phyloP scores from a whole-genome alignment of 2,888 invertebrate genomes.

The Tetragonula carbonaria region DNA sequence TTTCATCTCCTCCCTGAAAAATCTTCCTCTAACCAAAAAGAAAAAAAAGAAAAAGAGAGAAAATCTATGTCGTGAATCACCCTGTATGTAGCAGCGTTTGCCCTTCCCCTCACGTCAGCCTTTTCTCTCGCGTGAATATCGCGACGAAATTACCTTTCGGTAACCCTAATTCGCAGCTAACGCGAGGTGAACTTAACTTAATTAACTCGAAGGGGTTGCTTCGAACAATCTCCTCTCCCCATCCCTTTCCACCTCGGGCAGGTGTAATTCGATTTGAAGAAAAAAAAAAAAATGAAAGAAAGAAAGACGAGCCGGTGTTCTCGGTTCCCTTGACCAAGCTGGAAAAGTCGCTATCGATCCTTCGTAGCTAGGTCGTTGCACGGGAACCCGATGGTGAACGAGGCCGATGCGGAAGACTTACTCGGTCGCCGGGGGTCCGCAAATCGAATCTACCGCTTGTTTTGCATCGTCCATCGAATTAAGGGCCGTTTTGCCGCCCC shows the following conservation, averaged over 20 bases:
- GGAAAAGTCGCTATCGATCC: slow-evolving; percentile 30
- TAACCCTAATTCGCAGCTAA: slow-evolving; percentile 60
- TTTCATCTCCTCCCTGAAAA: no score
- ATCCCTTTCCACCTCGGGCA: slow-evolving; percentile 31
- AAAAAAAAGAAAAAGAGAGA: no score
- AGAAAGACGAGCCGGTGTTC: slow-evolving; percentile 3
- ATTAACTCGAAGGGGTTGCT: slow-evolving; percentile 54
- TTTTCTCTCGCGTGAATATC: slow-evolving; percentile 49
- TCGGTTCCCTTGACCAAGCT: slow-evolving; percentile 17
- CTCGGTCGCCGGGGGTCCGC: slow-evolving; percentile 22
- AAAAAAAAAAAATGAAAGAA: background rate
- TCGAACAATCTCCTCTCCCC: slow-evolving; percentile 34
- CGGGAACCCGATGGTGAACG: slow-evolving; percentile 1
- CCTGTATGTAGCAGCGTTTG: background rate
- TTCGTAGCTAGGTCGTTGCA: background rate
- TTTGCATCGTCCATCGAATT: slow-evolving; percentile 55
- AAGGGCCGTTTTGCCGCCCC: slow-evolving; percentile 16
- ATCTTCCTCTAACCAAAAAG: no score
- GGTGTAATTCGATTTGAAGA: slow-evolving; percentile 55
- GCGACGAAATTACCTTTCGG: slow-evolving; percentile 40
- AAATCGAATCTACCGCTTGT: slow-evolving; percentile 55
- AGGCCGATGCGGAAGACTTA: slow-evolving; percentile 44
- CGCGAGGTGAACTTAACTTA: slow-evolving; percentile 58
- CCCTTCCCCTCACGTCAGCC: slow-evolving; percentile 14
- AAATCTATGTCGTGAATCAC: no score